phyloP scores from a whole-genome alignment of 92 coral and sea anemone species.

The Pocillopora meandrina region DNA sequence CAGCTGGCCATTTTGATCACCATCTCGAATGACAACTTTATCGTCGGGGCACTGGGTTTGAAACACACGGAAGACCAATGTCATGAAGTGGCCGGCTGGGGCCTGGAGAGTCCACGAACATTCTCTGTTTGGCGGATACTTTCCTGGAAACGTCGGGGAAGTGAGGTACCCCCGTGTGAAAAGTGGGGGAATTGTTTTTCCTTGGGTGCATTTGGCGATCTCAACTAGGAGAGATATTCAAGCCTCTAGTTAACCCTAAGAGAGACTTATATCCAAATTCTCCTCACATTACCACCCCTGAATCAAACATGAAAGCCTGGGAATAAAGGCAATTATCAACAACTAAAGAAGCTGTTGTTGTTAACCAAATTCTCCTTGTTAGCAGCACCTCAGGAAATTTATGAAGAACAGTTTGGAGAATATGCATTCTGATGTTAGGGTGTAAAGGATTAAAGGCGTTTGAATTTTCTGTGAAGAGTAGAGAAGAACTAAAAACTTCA shows the following conservation, averaged over 20 bases:
- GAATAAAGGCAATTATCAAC: too few relatives aligned
- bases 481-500: too few relatives aligned
- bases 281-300: too few relatives aligned
- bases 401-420: too few relatives aligned
- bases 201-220: slow-evolving; percentile 11
- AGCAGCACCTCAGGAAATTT: too few relatives aligned
- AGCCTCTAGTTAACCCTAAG: background rate
- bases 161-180: slow-evolving; percentile 22
- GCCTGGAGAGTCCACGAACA: slow-evolving; percentile 59
- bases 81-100: slow-evolving; percentile 47
- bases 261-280: too few relatives aligned
- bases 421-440: too few relatives aligned
- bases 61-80: slow-evolving; percentile 25
- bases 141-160: slow-evolving; percentile 11
- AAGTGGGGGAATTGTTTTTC: background rate
- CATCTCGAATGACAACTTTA: slow-evolving; percentile 14
- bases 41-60: slow-evolving; percentile 36
- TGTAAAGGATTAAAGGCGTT: too few relatives aligned
- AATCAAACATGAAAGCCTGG: too few relatives aligned
- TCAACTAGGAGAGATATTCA: background rate
- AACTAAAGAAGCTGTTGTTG: too few relatives aligned
- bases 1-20: slow-evolving; percentile 34
- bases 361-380: too few relatives aligned
- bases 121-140: slow-evolving; percentile 28
- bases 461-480: too few relatives aligned